A percentile compares a stretch with the other conserved stretches of the same genome.
Evolutionary conservation across 2,888 invertebrate species (phyloP).

Genomic region (Cyrtodaria siliqua): DNA sequence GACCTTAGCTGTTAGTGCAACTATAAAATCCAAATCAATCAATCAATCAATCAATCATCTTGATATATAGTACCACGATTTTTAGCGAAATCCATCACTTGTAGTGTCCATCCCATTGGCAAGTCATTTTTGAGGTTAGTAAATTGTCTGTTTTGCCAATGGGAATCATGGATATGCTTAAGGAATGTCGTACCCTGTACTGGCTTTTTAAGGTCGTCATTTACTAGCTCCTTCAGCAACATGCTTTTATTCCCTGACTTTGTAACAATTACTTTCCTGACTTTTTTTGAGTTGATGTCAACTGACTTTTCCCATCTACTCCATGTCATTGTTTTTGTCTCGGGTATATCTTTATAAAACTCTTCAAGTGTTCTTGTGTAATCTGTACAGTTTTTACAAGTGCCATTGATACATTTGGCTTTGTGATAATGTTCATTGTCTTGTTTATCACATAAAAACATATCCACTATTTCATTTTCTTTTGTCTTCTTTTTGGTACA

Average conservation of each 20-base stretch:
- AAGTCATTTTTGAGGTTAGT: conserved; percentile 31
- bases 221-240: conserved; percentile 40
- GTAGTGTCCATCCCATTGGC: conserved; percentile 21
- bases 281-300: not conserved
- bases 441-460: conserved; percentile 48
- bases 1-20: no score
- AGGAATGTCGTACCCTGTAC: conserved; percentile 42
- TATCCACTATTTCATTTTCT: conserved; percentile 34
- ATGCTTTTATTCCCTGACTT: conserved; percentile 29
- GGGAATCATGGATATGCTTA: conserved; percentile 31
- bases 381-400: conserved; percentile 35
- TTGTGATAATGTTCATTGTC: conserved; percentile 31
- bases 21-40: no score
- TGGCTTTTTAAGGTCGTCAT: conserved; percentile 39
- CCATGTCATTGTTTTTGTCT: conserved; percentile 37
- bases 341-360: conserved; percentile 6
- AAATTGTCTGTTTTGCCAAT: conserved; percentile 60
- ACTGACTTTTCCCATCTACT: conserved; percentile 35
- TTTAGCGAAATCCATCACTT: conserved; percentile 88
- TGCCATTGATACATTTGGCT: conserved; percentile 37
- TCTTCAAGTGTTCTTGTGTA: not conserved
- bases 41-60: conserved; percentile 87
- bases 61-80: conserved; percentile 35
- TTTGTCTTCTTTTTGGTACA: conserved; percentile 14
- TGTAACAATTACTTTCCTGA: conserved; percentile 33